Evolutionary conservation across 1,140 invertebrate species (phyloP).

Genomic region (Ceratitis capitata): DNA sequence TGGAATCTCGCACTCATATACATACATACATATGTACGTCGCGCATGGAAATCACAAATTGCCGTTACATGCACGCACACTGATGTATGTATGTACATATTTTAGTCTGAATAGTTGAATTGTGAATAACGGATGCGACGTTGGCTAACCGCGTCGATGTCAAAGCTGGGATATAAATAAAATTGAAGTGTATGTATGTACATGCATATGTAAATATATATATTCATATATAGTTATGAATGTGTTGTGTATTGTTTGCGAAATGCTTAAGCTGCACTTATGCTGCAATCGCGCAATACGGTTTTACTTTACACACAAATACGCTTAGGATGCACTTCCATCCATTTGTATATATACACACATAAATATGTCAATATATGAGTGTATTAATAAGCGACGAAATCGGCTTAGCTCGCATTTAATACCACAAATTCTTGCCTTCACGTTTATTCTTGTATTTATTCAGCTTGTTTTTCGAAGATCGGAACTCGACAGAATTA

Average conservation of each 20-base stretch:
- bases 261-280: neutral
- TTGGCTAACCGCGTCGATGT: conserved; percentile 23
- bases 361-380: too few relatives aligned
- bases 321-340: too few relatives aligned
- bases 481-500: neutral
- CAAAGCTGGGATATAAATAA: neutral
- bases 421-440: neutral
- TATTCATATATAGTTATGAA: neutral
- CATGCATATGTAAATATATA: neutral
- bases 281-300: neutral
- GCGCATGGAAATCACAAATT: conserved; percentile 23
- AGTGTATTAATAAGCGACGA: neutral
- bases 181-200: neutral
- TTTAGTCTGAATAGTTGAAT: neutral
- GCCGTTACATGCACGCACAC: neutral
- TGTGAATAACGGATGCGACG: neutral
- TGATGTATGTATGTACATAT: too few relatives aligned
- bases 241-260: neutral
- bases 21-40: neutral
- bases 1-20: neutral
- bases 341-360: neutral
- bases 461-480: neutral
- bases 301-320: neutral
- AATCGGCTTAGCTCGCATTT: neutral
- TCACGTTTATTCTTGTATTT: neutral